Base-by-base conservation (phyloP, 2,888 invertebrate genomes). In the Athrips mouffetella region DNA sequence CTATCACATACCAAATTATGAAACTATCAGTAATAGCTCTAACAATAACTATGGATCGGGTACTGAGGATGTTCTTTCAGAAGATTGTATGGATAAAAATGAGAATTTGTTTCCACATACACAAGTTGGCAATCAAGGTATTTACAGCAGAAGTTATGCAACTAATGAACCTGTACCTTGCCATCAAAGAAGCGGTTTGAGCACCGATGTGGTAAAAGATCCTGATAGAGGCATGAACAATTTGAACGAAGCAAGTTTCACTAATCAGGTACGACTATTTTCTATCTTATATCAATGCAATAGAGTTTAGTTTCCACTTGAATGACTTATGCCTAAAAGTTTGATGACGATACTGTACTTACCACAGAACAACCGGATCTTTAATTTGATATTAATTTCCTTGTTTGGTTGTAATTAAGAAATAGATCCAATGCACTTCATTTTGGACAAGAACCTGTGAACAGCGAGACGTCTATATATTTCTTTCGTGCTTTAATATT, bases 331-430 rank as follows among this genome's bases (percentile, higher is more conserved):
- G 6, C 25, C 18, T 20, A 47, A 39, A 8, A 21, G 40, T 54
- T 52, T 37, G 45, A 49, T 65, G 52, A 59, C 52, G 51, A 52
- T 55, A 53, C 57, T 73, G 66, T n/a, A n/a, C 73, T 77, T 71
- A 81, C 83, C 83, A 64, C 83, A 80, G 61, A 65, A 65, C 56
- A 83, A 87, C 86, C 78, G 76, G 87, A 77, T 80, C 61, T 60
- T 39, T 87, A 87, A 87, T 74, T 80, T 72, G 70, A 72, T 73
- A 80, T 83, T 82, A 85, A 86, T 85, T 67, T 71, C 62, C 62
- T 74, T 59, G 60, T 18, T 16, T 23, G 15, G 65, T 62, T 61
- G 62, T 63, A 67, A 83, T 82, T 81, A 77, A 70, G 67, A 77
- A 76, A 65, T 70, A 70, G 72, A 66, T 66, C 67, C 59, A 60